These are phyloP conservation scores for Hydrotaea diabolus DNA, from an alignment of 2,888 invertebrate genomes.

Conservation along the genomic window DNA sequence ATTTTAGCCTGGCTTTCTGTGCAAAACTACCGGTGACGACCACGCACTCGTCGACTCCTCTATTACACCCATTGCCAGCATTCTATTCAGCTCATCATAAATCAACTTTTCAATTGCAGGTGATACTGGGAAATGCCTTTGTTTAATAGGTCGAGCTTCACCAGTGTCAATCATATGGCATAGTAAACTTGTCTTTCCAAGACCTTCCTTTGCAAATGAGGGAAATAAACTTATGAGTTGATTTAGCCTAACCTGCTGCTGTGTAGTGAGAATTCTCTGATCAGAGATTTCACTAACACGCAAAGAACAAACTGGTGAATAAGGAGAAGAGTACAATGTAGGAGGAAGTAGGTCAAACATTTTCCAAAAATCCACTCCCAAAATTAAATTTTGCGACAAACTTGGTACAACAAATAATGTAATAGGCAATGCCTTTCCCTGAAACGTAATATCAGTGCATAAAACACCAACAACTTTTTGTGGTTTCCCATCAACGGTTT, in stretches of 20 bases:
- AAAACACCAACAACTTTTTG: too few species aligned
- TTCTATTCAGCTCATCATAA: slow-evolving; percentile 71
- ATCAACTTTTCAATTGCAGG: slow-evolving; percentile 49
- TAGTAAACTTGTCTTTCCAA: slow-evolving; percentile 61
- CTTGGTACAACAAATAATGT: too few species aligned
- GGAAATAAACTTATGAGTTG: slow-evolving; percentile 46
- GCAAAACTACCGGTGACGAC: slow-evolving; percentile 48
- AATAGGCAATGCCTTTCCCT: too few species aligned
- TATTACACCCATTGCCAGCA: slow-evolving; percentile 68
- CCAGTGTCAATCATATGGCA: slow-evolving; percentile 64
- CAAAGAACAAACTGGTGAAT: background rate
- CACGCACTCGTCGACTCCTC: slow-evolving; percentile 56
- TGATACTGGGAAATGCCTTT: slow-evolving; percentile 63
- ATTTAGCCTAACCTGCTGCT: background rate
- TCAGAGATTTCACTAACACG: background rate
- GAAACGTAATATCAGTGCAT: too few species aligned
- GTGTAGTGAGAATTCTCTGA: background rate
- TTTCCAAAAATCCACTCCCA: too few species aligned
- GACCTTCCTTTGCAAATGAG: slow-evolving; percentile 49
- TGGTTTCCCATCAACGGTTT: too few species aligned
- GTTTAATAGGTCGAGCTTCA: slow-evolving; percentile 60
- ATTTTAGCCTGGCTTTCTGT: slow-evolving; percentile 40
- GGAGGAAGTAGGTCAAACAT: too few species aligned
- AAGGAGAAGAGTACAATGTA: too few species aligned
- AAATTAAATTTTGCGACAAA: too few species aligned